Percentiles rank a stretch among this genome's conserved stretches.
Evolutionary conservation across 2,888 invertebrate species (phyloP).

Genomic region (Calameuta pallipes): DNA sequence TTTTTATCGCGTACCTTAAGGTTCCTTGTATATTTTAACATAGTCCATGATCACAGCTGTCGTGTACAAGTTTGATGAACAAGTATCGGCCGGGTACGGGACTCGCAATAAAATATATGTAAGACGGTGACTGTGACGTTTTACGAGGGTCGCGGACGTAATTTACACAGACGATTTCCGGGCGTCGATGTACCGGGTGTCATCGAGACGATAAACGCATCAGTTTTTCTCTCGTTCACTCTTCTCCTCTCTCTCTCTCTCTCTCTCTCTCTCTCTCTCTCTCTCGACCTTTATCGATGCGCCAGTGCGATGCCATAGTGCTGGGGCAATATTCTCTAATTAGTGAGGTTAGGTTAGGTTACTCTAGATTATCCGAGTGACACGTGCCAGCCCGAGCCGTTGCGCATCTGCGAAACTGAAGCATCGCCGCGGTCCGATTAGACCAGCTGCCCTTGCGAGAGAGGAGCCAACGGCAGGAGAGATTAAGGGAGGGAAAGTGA

Average conservation of each 20-base stretch:
- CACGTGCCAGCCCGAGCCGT: slow-evolving; percentile 20
- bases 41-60: too few species aligned
- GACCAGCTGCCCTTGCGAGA: too few species aligned
- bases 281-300: slow-evolving; percentile 23
- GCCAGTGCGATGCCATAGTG: background rate
- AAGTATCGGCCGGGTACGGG: too few species aligned
- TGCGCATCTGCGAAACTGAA: slow-evolving; percentile 48
- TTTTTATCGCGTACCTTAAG: too few species aligned
- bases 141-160: too few species aligned
- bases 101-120: too few species aligned
- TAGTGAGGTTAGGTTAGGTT: slow-evolving; percentile 5
- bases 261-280: slow-evolving; percentile 6
- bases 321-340: slow-evolving; percentile 17
- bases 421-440: slow-evolving; percentile 33
- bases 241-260: background rate
- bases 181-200: background rate
- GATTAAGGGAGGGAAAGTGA: too few species aligned
- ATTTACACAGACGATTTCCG: too few species aligned
- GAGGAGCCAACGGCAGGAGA: too few species aligned
- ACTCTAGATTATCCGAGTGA: slow-evolving; percentile 15
- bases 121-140: too few species aligned
- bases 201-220: background rate
- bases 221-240: background rate
- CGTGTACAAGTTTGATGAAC: too few species aligned
- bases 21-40: too few species aligned